Conservation (phyloP, 2,888 invertebrate genomes). For the Cephus spinipes region DNA sequence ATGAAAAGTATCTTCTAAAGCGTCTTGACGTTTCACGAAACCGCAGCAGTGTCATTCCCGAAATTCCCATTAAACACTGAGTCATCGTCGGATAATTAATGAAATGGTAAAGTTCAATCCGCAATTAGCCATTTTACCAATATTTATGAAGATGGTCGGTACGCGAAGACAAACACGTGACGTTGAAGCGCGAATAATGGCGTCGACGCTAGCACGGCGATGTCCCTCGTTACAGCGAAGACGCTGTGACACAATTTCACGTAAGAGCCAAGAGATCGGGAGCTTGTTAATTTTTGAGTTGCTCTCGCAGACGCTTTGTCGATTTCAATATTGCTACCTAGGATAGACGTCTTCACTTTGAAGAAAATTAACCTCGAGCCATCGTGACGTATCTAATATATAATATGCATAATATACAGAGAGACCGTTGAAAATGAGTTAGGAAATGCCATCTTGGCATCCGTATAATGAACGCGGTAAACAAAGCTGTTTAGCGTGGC, state of each 20-base stretch:
- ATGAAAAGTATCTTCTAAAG: not conserved
- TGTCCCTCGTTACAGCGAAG: not conserved
- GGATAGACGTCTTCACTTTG: conserved; percentile 22
- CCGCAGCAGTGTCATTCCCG: not conserved
- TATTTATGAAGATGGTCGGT: not conserved
- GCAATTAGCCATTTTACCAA: not conserved
- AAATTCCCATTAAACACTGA: not conserved
- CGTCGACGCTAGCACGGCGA: not conserved
- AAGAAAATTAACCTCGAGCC: not conserved
- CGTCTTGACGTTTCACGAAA: not conserved
- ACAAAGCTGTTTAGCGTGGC: conserved; percentile 33
- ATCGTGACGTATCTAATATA: not conserved
- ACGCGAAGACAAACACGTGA: not conserved
- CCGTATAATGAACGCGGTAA: conserved; percentile 14
- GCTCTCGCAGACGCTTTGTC: conserved; percentile 9
- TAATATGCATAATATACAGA: not conserved
- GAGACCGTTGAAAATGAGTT: not conserved
- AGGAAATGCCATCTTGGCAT: not conserved
- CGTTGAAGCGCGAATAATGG: not conserved
- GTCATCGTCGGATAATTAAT: not conserved
- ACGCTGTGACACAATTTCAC: not conserved
- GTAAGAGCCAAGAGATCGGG: conserved; percentile 6
- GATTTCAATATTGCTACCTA: conserved; percentile 3
- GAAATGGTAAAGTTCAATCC: not conserved
- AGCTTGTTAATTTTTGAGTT: conserved; percentile 22